Evolutionary conservation across 30 jellyfish, hydroid and myxozoan genomes (phyloP).

Genomic region (Phacellophora camtschatica): DNA sequence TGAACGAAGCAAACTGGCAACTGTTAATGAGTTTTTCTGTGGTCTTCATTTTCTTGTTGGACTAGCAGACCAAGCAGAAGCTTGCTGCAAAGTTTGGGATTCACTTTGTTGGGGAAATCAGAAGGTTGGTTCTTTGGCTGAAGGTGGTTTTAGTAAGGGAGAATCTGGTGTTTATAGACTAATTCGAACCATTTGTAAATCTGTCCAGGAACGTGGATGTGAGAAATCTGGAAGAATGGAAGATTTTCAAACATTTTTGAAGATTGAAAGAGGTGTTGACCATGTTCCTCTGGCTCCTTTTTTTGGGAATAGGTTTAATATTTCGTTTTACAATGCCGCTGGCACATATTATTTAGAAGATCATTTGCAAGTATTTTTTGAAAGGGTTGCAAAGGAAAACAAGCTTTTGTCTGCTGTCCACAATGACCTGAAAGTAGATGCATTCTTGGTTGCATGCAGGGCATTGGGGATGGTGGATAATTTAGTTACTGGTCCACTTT

Average conservation of each 20-base stretch:
- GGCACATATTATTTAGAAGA: background rate
- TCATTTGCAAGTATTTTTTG: slow-evolving; percentile 3
- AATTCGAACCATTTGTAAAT: slow-evolving; percentile 10
- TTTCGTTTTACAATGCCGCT: slow-evolving; percentile 18
- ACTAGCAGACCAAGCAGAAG: slow-evolving; percentile 52
- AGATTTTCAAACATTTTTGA: slow-evolving; percentile 5
- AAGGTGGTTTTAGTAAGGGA: slow-evolving; percentile 47
- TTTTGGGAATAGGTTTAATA: slow-evolving; percentile 43
- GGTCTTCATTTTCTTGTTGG: slow-evolving; percentile 55
- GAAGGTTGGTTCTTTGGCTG: slow-evolving; percentile 55
- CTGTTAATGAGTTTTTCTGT: slow-evolving; percentile 33
- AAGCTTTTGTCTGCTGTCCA: slow-evolving; percentile 29
- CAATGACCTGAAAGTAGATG: background rate
- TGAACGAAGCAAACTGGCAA: background rate
- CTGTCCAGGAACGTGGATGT: slow-evolving; percentile 50
- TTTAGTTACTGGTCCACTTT: background rate
- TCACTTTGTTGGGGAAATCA: slow-evolving; percentile 26
- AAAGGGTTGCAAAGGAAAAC: background rate
- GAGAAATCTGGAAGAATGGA: slow-evolving; percentile 49
- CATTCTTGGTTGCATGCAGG: background rate
- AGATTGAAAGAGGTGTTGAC: background rate
- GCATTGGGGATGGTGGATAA: background rate
- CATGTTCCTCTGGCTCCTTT: slow-evolving; percentile 26
- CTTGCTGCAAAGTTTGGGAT: slow-evolving; percentile 50
- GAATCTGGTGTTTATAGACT: slow-evolving; percentile 49